Evolutionary conservation across 1,140 invertebrate species (phyloP), one percentile per base, ranked within the genome.

Genomic region (Penaeus japonicus): DNA sequence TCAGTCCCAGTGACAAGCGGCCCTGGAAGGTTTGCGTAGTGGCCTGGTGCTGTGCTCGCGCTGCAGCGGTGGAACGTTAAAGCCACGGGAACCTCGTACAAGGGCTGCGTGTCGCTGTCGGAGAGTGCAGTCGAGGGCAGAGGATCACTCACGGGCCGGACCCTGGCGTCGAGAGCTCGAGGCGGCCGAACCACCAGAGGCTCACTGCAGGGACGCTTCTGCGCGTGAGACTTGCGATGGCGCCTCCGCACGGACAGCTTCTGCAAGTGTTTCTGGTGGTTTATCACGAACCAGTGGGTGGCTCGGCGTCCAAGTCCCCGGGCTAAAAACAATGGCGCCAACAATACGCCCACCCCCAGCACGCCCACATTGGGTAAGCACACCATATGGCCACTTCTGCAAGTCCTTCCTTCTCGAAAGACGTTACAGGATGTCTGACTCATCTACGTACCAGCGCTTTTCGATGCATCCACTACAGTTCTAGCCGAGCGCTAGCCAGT

Each of bases 191-290:
- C 10, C 0, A 86, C 75, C 2, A 86, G 22, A 20, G 84, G 85
- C n/a, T 87, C 54, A 22, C 85, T 87, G 39, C 75, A 87, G 22
- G 78, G 55, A 22, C 84, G 84, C 22, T 22, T 86, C 17, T 78
- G 73, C 15, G 75, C 55, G 0, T 57, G 30, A 30, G 55, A 70
- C 54, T 59, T 73, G 7, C 47, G 75, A 4, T 53, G 55, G 3
- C 78, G 85, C 53, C 85, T 55, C 4, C 85, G 77, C 7, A 87
- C 30, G 2, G 85, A 87, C 17, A 87, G 32, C 59, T 87, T 87
- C 70, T 80, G 85, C 1, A 79, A 47, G 10, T 54, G 54, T 22
- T 78, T 77, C 24, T 87, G 85, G 35, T 81, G 77, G 35, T 59
- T 32, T 20, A 87, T 80, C 18, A 87, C 59, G 35, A 87, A n/a